phyloP scores from a whole-genome alignment of 2,888 invertebrate species.

The Lasioglossum leucozonium region DNA sequence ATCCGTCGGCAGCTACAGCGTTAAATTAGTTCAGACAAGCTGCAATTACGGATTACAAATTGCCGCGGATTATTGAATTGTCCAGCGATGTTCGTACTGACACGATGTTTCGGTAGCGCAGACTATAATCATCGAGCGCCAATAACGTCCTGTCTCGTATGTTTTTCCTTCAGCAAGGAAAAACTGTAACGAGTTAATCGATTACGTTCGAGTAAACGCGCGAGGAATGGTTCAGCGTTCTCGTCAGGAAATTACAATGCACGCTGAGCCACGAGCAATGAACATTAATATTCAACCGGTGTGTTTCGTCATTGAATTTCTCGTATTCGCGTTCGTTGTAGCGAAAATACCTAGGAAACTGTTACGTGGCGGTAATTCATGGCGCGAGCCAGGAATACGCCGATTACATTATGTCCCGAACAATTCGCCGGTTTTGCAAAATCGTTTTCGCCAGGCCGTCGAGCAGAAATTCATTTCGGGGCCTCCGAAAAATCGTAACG shows the following conservation, averaged over 20 bases:
- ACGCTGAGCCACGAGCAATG: constrained; percentile 35
- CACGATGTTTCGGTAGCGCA: background rate
- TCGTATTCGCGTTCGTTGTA: constrained; percentile 50
- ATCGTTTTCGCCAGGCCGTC: constrained; percentile 12
- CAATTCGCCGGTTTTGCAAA: background rate
- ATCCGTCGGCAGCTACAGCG: background rate
- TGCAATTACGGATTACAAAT: background rate
- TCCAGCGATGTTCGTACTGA: background rate
- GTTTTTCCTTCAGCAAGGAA: background rate
- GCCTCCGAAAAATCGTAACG: background rate
- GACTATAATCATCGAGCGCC: background rate
- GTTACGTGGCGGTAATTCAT: constrained; percentile 54
- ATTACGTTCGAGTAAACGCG: constrained; percentile 9
- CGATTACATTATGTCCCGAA: constrained; percentile 34
- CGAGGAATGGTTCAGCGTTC: constrained; percentile 32
- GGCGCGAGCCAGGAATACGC: constrained; percentile 44
- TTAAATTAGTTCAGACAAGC: background rate
- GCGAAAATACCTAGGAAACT: constrained; percentile 47
- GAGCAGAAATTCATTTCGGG: background rate
- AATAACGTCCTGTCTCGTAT: background rate
- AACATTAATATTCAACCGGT: constrained; percentile 54
- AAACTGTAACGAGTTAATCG: background rate
- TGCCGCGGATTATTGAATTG: background rate
- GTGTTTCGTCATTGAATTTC: constrained; percentile 62
- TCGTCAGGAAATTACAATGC: constrained; percentile 32